phyloP scores from a whole-genome alignment of 1,140 invertebrate species.

The Atta texana region DNA sequence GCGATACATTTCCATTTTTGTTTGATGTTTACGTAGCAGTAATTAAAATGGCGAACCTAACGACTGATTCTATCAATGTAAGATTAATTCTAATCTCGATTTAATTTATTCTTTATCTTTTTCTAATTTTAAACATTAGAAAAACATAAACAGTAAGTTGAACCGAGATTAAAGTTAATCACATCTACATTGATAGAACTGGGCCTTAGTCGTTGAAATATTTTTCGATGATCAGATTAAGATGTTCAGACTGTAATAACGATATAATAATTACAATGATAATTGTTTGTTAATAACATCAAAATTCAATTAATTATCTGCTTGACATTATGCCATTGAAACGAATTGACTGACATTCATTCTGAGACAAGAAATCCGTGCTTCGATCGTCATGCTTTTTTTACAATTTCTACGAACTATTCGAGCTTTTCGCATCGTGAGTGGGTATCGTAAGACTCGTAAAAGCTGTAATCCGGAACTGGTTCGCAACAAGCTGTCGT shows the following conservation, averaged over 20 bases:
- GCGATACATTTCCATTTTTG: neutral
- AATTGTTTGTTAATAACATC: neutral
- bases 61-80: too few relatives aligned
- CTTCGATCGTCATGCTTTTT: constrained; percentile 32
- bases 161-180: too few relatives aligned
- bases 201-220: neutral
- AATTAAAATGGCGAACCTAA: neutral
- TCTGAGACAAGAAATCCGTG: neutral
- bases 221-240: neutral
- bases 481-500: constrained; percentile 68
- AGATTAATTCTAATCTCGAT: too few relatives aligned
- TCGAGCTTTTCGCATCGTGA: constrained; percentile 39
- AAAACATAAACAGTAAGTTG: too few relatives aligned
- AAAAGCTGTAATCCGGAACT: constrained; percentile 73
- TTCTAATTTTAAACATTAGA: too few relatives aligned
- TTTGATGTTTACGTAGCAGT: neutral
- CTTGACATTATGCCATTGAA: neutral
- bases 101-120: too few relatives aligned
- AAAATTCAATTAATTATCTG: neutral
- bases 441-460: constrained; percentile 66
- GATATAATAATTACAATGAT: too few relatives aligned
- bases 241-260: neutral
- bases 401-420: constrained; percentile 26
- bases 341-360: neutral
- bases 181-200: too few relatives aligned